These are phyloP conservation scores for Papilio xuthus DNA, from an alignment of 1,140 invertebrate species.

Conservation along the genomic window DNA sequence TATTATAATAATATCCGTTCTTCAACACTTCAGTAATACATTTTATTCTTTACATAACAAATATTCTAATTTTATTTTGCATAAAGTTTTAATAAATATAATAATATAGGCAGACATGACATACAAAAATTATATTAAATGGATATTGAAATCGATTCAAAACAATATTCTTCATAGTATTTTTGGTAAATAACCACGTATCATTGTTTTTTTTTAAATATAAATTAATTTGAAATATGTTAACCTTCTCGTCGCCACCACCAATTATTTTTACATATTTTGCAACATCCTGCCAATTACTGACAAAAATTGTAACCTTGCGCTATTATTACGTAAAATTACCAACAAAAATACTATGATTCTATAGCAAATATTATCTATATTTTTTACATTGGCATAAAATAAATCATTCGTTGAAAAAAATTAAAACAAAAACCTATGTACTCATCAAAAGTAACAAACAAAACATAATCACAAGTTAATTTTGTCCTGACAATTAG, in stretches of 20 bases:
- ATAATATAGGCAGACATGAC: neutral
- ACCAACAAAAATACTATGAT: neutral
- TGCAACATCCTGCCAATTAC: neutral
- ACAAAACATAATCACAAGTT: no score
- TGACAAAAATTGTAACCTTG: neutral
- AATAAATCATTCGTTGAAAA: no score
- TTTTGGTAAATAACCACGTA: no score
- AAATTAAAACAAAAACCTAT: no score
- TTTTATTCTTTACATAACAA: conserved; percentile 1
- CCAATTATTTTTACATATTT: neutral
- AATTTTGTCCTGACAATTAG: no score
- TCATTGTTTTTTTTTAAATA: no score
- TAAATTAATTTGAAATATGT: neutral
- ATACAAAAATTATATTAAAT: neutral
- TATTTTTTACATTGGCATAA: no score
- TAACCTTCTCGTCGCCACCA: neutral
- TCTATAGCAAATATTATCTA: no score
- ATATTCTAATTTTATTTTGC: neutral
- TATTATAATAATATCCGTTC: neutral
- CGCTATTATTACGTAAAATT: neutral
- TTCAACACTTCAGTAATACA: neutral
- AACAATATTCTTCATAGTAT: neutral
- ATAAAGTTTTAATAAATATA: neutral
- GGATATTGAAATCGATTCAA: neutral
- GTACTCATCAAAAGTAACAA: no score